Percentiles rank a stretch among this genome's conserved stretches.
These are phyloP conservation scores for Peribatodes rhomboidaria DNA, from an alignment of 2,888 invertebrate genomes.

Conservation along the genomic window DNA sequence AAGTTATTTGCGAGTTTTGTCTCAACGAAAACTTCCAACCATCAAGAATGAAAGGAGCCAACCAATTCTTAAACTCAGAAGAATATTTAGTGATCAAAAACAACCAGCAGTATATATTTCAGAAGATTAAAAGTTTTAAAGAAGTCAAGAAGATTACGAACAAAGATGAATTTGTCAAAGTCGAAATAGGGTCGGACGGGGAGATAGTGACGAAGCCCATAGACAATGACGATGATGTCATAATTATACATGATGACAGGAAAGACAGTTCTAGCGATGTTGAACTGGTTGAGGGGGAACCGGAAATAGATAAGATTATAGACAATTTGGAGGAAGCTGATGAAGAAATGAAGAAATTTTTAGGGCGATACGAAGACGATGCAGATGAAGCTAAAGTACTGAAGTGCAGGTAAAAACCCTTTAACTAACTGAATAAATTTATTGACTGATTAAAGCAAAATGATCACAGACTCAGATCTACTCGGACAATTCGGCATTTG, in stretches of 20 bases:
- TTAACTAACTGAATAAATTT: too few species aligned
- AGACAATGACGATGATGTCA: slow-evolving; percentile 60
- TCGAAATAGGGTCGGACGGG: slow-evolving; percentile 78
- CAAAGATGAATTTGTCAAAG: slow-evolving; percentile 72
- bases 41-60: slow-evolving; percentile 70
- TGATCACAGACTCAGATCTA: too few species aligned
- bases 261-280: slow-evolving; percentile 73
- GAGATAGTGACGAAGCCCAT: slow-evolving; percentile 73
- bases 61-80: slow-evolving; percentile 70
- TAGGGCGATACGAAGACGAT: slow-evolving; percentile 72
- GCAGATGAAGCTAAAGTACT: slow-evolving; percentile 59
- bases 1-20: slow-evolving; percentile 76
- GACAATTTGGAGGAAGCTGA: slow-evolving; percentile 80
- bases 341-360: slow-evolving; percentile 77
- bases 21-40: slow-evolving; percentile 73
- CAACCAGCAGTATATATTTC: slow-evolving; percentile 80
- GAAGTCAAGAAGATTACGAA: slow-evolving; percentile 50
- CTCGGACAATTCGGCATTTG: too few species aligned
- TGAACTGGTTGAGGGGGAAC: slow-evolving; percentile 72
- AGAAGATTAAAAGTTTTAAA: slow-evolving; percentile 65
- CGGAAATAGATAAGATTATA: slow-evolving; percentile 72
- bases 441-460: not conserved
- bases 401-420: slow-evolving; percentile 81
- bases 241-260: slow-evolving; percentile 63
- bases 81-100: slow-evolving; percentile 80